Evolutionary conservation across 1,140 invertebrate species (phyloP), one percentile per base, ranked within the genome.

Genomic region (Drosophila malerkotliana): DNA sequence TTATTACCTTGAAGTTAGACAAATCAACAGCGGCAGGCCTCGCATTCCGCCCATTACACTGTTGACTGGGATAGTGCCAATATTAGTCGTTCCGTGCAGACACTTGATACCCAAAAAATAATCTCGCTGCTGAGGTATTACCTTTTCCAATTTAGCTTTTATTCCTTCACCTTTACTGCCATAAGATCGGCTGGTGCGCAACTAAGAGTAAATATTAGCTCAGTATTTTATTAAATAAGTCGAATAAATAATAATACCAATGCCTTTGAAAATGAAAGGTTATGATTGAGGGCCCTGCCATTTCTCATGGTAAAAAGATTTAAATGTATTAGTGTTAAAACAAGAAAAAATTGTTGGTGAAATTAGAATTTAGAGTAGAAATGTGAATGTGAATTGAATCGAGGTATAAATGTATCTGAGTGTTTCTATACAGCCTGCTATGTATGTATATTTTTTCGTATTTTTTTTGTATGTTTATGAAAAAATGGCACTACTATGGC

Each of bases 41-140:
- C 98, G 93, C 98, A 99, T 99, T 34, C 98, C 98, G 78, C 98
- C 98, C 92, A 99, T 99, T 93, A 98, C 96, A 32, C 73, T 77
- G 5, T 34, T 44, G 0, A 82, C 45, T 0, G 14, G 74, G 7
- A 73, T 60, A 4, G 66, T 34, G 32, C 61, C 79, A 24, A 83
- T 48, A 4, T 34, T 53, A n/a, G 60, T 74, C 0, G 47, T 28
- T 1, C 79, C 79, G 10, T 74, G 39, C 24, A 60, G 12, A 12
- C 51, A 74, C 30, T 68, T 78, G 0, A 73, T 62, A 8, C 53
- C 49, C 53, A 77, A n/a, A 30, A 82, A 78, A 24, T 37, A 14
- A 2, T 82, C 69, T 1, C 71, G 69, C 28, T 71, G 53, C 8
- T 58, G 9, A 0, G 51, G 44, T 7, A 82, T 66, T 8, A 48